phyloP scores from a whole-genome alignment of 2,113 vertebrate genomes.

The Bos indicus region DNA sequence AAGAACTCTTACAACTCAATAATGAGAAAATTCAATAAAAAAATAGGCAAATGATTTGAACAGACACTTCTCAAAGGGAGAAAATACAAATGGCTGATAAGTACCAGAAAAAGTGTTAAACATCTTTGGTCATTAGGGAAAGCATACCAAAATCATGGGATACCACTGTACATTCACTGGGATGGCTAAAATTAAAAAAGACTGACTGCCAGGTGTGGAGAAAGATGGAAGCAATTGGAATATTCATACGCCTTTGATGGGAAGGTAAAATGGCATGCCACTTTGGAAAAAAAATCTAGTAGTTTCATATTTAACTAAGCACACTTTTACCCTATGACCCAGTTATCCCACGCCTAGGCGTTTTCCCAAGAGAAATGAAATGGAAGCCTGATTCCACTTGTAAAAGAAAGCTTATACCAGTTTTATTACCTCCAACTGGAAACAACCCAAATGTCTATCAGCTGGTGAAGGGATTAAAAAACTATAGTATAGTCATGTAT shows the following conservation, averaged over 20 bases:
- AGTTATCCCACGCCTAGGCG: not conserved
- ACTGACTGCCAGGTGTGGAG: not conserved
- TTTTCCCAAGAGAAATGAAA: constrained; percentile 23
- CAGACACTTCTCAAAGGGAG: not conserved
- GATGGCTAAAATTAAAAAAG: not conserved
- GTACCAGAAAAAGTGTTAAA: not conserved
- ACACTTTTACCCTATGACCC: not conserved
- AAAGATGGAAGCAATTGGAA: not conserved
- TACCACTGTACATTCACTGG: not conserved
- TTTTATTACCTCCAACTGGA: not conserved
- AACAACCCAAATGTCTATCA: not conserved
- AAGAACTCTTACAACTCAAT: not conserved
- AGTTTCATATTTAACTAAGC: not conserved
- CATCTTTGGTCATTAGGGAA: not conserved
- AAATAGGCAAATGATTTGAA: not conserved
- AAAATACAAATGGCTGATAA: not conserved
- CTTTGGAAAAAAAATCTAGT: not conserved
- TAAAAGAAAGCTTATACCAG: not conserved
- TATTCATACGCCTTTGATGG: not conserved
- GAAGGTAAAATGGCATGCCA: not conserved
- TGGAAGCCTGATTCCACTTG: not conserved
- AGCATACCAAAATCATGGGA: not conserved
- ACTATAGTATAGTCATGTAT: not conserved
- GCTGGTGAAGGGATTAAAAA: not conserved
- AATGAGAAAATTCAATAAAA: not conserved